Conservation (phyloP, 2,797 vertebrate genomes). For the Gallinago stenura region DNA sequence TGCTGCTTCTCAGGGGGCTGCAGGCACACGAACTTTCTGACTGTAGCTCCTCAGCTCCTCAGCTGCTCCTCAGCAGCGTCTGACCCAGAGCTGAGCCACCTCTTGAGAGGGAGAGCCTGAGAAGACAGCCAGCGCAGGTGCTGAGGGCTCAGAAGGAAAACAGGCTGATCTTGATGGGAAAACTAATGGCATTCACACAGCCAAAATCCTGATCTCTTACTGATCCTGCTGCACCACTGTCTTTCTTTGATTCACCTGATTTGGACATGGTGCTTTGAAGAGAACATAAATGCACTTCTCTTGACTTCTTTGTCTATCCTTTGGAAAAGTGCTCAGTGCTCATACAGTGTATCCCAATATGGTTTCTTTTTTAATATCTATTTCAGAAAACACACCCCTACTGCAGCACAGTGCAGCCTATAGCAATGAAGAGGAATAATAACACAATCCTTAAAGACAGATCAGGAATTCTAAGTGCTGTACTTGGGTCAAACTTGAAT, state of each 20-base stretch:
- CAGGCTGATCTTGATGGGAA: background rate
- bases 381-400: slow-evolving; percentile 63
- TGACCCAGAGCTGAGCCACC: background rate
- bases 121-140: background rate
- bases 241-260: background rate
- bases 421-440: slow-evolving; percentile 52
- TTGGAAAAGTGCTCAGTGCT: background rate
- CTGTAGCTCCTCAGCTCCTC: background rate
- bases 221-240: background rate
- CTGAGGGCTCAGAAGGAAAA: background rate
- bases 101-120: background rate
- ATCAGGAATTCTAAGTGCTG: background rate
- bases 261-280: background rate
- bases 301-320: background rate
- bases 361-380: slow-evolving; percentile 32
- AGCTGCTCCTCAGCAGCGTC: background rate
- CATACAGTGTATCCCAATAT: background rate
- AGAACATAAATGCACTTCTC: background rate
- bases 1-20: background rate
- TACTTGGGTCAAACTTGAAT: background rate
- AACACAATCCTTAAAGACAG: slow-evolving; percentile 50
- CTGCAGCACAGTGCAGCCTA: slow-evolving; percentile 66
- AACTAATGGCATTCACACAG: background rate
- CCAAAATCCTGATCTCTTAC: background rate
- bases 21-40: background rate